Base-by-base conservation (phyloP, 2,888 invertebrate species). In the Stenichneumon culpator region DNA sequence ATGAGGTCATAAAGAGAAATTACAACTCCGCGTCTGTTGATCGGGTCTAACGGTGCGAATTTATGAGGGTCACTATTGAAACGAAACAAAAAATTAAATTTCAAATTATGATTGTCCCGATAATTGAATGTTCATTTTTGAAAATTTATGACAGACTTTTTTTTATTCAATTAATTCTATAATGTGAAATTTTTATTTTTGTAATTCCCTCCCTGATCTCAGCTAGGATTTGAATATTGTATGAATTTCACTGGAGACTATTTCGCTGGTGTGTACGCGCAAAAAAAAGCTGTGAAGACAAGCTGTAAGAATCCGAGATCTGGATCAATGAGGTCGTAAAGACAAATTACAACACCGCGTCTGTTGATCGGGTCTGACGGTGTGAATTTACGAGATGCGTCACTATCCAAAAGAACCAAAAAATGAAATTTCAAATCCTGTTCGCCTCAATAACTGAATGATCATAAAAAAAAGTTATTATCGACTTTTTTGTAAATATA, bases 251-350 rank as follows among this genome's bases (percentile, higher is more conserved):
- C n/a, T n/a, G n/a, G n/a, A n/a, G n/a, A n/a, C n/a, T n/a, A n/a
- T n/a, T n/a, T 28, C 28, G 69, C 79, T 79, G 44, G 50, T 74
- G 44, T 54, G 52, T 75, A 70, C 60, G 44, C 32, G 44, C 19
- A 36, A 32, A 52, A 73, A 74, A 74, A n/a, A n/a, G n/a, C n/a
- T n/a, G n/a, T n/a, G n/a, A n/a, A n/a, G n/a, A n/a, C n/a, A n/a
- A n/a, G n/a, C n/a, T n/a, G n/a, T n/a, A n/a, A n/a, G n/a, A n/a
- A n/a, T n/a, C n/a, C n/a, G n/a, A n/a, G n/a, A n/a, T n/a, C n/a
- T 25, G 32, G 65, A 65, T 50, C 50, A 50, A 50, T 22, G 22
- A 3, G 22, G 5, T 57, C 25, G 60, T 28, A 19, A 22, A 25
- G n/a, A 36, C 50, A 74, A 60, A 68, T 60, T 39, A 11, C 47